A percentile compares a stretch with the other conserved stretches of the same genome.
These are phyloP conservation scores for Chinchilla lanigera DNA, from an alignment of 2,113 vertebrate genomes.

Conservation along the genomic window DNA sequence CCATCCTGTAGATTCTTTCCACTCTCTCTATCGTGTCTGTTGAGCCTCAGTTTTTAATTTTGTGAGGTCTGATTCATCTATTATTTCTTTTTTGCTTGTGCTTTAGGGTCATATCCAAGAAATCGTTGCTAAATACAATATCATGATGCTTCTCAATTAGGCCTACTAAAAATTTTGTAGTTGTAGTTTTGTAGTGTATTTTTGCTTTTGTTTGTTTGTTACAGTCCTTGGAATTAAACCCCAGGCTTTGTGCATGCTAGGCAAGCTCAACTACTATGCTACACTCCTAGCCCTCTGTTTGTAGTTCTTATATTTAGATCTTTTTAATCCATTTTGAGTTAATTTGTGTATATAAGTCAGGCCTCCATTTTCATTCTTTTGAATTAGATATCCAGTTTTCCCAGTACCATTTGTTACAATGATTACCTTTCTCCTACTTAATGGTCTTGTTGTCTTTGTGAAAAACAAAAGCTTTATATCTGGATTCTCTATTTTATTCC, in stretches of 20 bases:
- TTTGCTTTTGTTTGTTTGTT: background rate
- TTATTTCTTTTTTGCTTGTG: background rate
- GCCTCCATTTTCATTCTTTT: background rate
- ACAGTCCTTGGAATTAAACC: background rate
- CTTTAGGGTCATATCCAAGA: background rate
- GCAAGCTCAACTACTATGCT: background rate
- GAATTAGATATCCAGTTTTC: background rate
- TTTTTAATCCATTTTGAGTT: background rate
- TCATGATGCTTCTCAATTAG: background rate
- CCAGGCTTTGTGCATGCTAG: background rate
- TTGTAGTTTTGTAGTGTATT: background rate
- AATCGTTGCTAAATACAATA: background rate
- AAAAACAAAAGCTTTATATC: background rate
- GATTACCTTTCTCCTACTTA: background rate
- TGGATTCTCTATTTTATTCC: background rate
- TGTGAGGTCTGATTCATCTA: background rate
- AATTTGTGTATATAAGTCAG: background rate
- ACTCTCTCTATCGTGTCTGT: background rate
- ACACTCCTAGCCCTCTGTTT: background rate
- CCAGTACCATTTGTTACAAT: background rate
- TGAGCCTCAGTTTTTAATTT: background rate
- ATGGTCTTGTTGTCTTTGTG: background rate
- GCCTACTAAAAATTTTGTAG: background rate
- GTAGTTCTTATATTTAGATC: background rate
- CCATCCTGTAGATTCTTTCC: background rate